These are phyloP conservation scores for Acromyrmex heyeri DNA, from an alignment of 1,140 invertebrate species.

Conservation along the genomic window DNA sequence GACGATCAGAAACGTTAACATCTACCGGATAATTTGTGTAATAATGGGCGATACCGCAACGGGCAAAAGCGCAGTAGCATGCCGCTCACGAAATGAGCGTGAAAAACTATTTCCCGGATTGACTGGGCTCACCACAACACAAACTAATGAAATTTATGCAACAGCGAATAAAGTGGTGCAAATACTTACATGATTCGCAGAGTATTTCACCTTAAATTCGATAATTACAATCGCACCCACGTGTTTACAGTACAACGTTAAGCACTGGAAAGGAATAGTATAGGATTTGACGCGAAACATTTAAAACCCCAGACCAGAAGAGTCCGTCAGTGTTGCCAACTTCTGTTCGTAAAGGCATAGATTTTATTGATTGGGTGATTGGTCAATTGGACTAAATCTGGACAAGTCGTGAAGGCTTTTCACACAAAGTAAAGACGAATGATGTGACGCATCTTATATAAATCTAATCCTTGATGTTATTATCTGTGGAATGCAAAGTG, in stretches of 20 bases:
- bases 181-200: conserved; percentile 77
- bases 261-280: conserved; percentile 76
- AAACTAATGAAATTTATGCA: neutral
- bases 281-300: neutral
- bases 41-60: conserved; percentile 17
- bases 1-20: neutral
- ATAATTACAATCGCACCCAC: conserved; percentile 79
- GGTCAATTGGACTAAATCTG: neutral
- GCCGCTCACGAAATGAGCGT: conserved; percentile 28
- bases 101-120: neutral
- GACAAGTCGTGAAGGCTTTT: neutral
- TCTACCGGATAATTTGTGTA: neutral
- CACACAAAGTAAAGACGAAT: neutral
- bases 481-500: no score
- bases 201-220: conserved; percentile 77
- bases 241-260: conserved; percentile 79
- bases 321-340: neutral
- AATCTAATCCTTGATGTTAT: no score
- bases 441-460: neutral
- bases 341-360: neutral
- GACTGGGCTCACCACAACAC: neutral
- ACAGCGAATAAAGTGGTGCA: neutral
- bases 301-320: neutral
- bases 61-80: neutral
- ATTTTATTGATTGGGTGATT: neutral